These are phyloP conservation scores for Cryptus armator DNA, from an alignment of 2,888 invertebrate genomes.

Conservation along the genomic window DNA sequence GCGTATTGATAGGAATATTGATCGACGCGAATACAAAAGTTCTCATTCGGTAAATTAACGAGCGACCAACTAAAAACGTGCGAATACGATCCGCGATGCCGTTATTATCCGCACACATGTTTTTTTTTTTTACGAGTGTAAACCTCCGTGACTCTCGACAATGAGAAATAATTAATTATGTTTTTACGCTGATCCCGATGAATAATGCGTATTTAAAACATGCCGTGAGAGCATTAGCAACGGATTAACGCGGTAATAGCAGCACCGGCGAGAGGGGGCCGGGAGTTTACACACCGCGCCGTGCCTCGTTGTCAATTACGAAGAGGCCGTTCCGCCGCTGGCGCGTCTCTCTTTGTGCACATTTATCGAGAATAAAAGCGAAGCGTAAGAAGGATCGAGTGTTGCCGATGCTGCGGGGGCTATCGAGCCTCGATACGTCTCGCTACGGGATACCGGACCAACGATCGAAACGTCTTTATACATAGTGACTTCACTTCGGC, in stretches of 20 bases:
- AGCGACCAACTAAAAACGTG: neutral
- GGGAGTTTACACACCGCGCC: slow-evolving; percentile 22
- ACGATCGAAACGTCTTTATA: slow-evolving; percentile 76
- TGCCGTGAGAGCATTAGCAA: slow-evolving; percentile 64
- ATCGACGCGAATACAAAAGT: neutral
- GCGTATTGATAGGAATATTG: neutral
- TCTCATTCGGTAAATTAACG: neutral
- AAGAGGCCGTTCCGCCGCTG: slow-evolving; percentile 56
- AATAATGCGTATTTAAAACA: slow-evolving; percentile 54
- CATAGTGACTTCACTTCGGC: slow-evolving; percentile 13
- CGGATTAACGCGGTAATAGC: slow-evolving; percentile 66
- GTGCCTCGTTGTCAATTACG: slow-evolving; percentile 63
- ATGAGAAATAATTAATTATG: slow-evolving; percentile 63
- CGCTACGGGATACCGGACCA: slow-evolving; percentile 74
- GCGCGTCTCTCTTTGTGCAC: slow-evolving; percentile 46
- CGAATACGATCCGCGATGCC: slow-evolving; percentile 11
- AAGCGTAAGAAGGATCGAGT: slow-evolving; percentile 45
- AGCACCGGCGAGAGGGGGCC: slow-evolving; percentile 16
- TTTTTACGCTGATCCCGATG: slow-evolving; percentile 61
- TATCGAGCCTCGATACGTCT: slow-evolving; percentile 71
- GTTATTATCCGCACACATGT: neutral
- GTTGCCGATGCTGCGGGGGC: slow-evolving; percentile 40
- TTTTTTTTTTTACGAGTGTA: neutral
- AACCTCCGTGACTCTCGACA: slow-evolving; percentile 29
- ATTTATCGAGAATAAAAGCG: slow-evolving; percentile 58